Base-by-base conservation (phyloP, 1,140 invertebrate genomes). In the Euura saliciscinereae region DNA sequence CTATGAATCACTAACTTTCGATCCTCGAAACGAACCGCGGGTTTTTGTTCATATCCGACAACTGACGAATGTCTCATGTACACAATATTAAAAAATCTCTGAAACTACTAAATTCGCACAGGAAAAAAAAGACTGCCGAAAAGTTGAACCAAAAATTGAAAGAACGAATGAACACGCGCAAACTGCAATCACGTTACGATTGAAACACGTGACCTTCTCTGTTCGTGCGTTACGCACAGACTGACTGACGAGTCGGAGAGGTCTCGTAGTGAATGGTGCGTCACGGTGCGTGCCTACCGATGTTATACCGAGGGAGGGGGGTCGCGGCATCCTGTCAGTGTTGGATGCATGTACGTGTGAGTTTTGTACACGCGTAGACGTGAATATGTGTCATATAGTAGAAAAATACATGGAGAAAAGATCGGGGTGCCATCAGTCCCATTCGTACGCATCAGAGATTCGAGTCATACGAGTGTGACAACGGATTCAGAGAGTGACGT, bases 241-340 rank as follows among this genome's bases (percentile, higher is more conserved):
- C 65, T 68, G 75, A 71, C 71, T 68, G 78, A 76, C 79, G 75
- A 69, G 76, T 67, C 78, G 76, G 74, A 73, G 3, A 59, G 51
- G 51, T 11, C 51, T 59, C 51, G 51, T 59, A 59, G 51, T 59
- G 68, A 75, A 71, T 75, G 76, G 78, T 80, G 79, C 79, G 78
- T 81, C 78, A 80, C 78, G 75, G 67, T 78, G 77, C 78, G 72
- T 74, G 65, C 69, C 70, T 59, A n/a, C 64, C 66, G 51, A 71
- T 72, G 67, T 68, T 73, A 65, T 66, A 74, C 51, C 71, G 45
- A 42, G 70, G 44, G 59, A 51, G 67, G 66, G 70, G 59, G 77
- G 70, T 51, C 43, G 44, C 6, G 51, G 51, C 51, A 59, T 59
- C 51, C 51, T 59, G 51, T 59, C 8, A 4, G 51, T 5, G 6